Conservation (phyloP, 2,113 vertebrate genomes). For the Onychostoma macrolepis region DNA sequence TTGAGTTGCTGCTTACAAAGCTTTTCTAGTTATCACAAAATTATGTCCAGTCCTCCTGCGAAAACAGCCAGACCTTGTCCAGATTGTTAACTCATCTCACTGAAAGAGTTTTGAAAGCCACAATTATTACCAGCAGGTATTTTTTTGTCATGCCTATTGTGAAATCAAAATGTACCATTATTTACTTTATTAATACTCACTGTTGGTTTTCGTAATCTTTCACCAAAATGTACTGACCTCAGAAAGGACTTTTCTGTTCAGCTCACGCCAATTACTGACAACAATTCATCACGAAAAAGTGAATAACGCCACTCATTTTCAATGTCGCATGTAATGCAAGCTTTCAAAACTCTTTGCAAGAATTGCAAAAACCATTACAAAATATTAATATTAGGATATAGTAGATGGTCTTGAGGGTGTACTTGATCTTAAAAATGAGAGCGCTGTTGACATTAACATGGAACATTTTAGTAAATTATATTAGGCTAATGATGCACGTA, state of each 20-base stretch:
- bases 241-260: background rate
- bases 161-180: background rate
- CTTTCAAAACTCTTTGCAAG: background rate
- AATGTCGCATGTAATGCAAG: background rate
- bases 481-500: no score
- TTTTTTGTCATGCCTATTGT: background rate
- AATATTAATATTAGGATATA: background rate
- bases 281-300: background rate
- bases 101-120: background rate
- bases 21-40: conserved; percentile 44
- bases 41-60: conserved; percentile 40
- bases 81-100: conserved; percentile 12
- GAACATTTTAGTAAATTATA: no score
- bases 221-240: background rate
- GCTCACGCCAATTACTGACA: background rate
- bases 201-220: background rate
- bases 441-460: no score
- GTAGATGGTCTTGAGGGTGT: background rate
- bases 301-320: background rate
- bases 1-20: conserved; percentile 48
- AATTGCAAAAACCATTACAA: background rate
- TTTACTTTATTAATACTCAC: background rate
- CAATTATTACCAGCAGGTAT: background rate
- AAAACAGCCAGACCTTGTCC: conserved; percentile 36
- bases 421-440: background rate